Evolutionary conservation across 2,113 vertebrate species (phyloP), one percentile per base, ranked within the genome.

Genomic region (Aphelocoma coerulescens): DNA sequence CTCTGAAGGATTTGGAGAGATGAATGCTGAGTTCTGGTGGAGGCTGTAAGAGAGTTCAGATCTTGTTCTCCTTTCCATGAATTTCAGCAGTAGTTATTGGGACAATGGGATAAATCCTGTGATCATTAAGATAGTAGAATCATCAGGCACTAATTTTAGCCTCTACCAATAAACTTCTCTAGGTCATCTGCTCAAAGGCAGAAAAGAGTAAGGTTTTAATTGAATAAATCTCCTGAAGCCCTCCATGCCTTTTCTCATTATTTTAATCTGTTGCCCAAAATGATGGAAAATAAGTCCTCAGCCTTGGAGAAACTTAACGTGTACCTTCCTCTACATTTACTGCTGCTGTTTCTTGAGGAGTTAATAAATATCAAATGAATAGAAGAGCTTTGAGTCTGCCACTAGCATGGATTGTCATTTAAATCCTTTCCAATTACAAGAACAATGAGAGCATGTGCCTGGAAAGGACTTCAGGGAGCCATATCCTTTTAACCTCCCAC

Each of bases 401-500:
- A 95, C 74, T 87, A 91, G 73, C 61, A 72, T 15, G 39, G 55
- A 80, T 24, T 79, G 80, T 71, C 77, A 85, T 77, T 95, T 91
- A 87, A 92, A 96, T 88, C 63, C 74, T 71, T 86, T 63, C 83
- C 86, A 91, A 44, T 89, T 89, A 54, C 0, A 58, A 82, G 80
- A 96, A 95, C 83, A 96, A 93, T 92, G 88, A 77, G 65, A 95
- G 54, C 89, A 93, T 68, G 72, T 86, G 91, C 57, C 85, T 94
- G 89, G 91, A 57, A 87, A 85, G 55, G 72, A 49, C 80, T 83
- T 88, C 3, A 46, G 68, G 78, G 86, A 87, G 26, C 2, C 10
- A 69, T 46, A 77, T 46, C 85, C 89, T 92, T 85, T 79, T 58
- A 81, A 72, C 51, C 44, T 69, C 79, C 44, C 28, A 3, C 48